A percentile compares a stretch with the other conserved stretches of the same genome.
Conservation (phyloP, 2,113 vertebrate genomes). For the Syrrhaptes paradoxus region DNA sequence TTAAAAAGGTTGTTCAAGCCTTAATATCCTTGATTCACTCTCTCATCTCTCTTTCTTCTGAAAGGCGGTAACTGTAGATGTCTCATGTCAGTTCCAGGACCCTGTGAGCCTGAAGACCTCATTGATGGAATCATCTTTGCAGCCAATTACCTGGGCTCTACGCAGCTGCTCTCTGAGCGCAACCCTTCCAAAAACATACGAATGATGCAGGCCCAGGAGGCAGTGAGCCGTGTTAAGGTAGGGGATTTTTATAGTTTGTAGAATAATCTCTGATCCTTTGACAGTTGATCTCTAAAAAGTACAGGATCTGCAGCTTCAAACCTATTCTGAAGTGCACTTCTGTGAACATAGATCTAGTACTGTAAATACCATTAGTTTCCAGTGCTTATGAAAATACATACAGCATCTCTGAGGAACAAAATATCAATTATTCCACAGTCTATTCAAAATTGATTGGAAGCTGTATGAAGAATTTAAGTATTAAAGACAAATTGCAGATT, state of each 20-base stretch:
- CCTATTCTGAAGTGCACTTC: neutral
- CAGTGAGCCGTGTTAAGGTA: slow-evolving; percentile 98
- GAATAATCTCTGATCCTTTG: neutral
- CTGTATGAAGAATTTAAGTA: neutral
- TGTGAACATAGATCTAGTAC: neutral
- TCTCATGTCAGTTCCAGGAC: slow-evolving; percentile 88
- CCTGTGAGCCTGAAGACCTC: slow-evolving; percentile 97
- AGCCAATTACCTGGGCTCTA: slow-evolving; percentile 98
- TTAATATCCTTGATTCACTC: neutral
- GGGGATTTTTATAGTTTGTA: neutral
- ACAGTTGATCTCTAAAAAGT: neutral
- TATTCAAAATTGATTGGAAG: neutral
- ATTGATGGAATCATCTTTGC: slow-evolving; percentile 99
- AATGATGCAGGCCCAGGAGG: slow-evolving; percentile 99
- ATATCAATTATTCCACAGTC: neutral
- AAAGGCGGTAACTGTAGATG: neutral
- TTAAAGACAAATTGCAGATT: neutral
- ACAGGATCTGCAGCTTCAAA: neutral
- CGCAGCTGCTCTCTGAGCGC: slow-evolving; percentile 95
- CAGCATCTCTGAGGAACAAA: neutral
- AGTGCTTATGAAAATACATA: neutral
- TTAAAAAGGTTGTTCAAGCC: neutral
- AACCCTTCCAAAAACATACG: slow-evolving; percentile 98
- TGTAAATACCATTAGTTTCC: neutral
- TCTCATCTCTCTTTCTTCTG: neutral